A percentile compares a stretch with the other conserved stretches of the same genome.
These are phyloP conservation scores for Patagioenas fasciata DNA, from an alignment of 2,113 vertebrate genomes.

Conservation along the genomic window DNA sequence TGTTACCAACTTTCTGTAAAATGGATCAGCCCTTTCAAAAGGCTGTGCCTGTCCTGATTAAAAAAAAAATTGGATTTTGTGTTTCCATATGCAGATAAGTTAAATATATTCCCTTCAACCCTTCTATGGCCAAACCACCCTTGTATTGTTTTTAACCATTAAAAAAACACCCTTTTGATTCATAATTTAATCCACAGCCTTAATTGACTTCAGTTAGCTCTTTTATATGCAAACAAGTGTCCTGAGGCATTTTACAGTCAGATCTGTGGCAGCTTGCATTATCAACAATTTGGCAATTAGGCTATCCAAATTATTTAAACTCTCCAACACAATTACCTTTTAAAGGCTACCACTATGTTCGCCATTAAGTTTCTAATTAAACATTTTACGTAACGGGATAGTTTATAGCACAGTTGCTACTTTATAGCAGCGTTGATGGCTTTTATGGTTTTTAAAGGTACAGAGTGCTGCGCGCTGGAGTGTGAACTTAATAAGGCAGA, in stretches of 20 bases:
- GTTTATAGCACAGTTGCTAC: constrained; percentile 48
- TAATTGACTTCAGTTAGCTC: constrained; percentile 52
- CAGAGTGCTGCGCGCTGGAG: not conserved
- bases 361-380: constrained; percentile 74
- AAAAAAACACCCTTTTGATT: constrained; percentile 9
- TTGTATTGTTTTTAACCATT: constrained; percentile 21
- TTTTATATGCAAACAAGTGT: constrained; percentile 71
- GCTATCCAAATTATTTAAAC: constrained; percentile 68
- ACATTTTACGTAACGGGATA: constrained; percentile 59
- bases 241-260: constrained; percentile 53
- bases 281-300: constrained; percentile 69
- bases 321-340: constrained; percentile 69
- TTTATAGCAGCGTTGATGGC: constrained; percentile 41
- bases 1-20: not conserved
- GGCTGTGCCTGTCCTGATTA: not conserved
- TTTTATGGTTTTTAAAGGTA: constrained; percentile 57
- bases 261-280: constrained; percentile 47
- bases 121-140: not conserved
- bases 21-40: not conserved
- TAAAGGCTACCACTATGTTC: constrained; percentile 64
- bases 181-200: constrained; percentile 45
- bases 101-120: not conserved
- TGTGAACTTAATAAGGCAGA: constrained; percentile 10
- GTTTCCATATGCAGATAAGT: not conserved
- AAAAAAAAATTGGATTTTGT: not conserved